Conservation (phyloP, 2,797 vertebrate species). For the Eleutherodactylus coqui region DNA sequence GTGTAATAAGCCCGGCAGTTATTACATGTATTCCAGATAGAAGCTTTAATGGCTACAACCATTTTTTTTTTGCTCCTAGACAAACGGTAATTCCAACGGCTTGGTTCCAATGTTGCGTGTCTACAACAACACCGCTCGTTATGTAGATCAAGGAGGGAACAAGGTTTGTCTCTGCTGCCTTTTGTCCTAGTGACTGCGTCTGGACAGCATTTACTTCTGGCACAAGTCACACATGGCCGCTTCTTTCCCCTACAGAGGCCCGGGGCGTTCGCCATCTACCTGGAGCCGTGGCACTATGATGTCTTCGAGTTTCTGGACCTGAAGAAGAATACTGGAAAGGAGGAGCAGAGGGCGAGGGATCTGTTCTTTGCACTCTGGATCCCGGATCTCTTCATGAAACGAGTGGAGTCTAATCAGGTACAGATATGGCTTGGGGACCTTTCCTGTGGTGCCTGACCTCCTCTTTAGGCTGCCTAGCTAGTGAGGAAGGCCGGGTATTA, state of each 20-base stretch:
- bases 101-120: slow-evolving; percentile 97
- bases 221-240: no score
- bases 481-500: no score
- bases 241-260: slow-evolving; percentile 78
- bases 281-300: slow-evolving; percentile 97
- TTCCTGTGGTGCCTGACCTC: no score
- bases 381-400: slow-evolving; percentile 96
- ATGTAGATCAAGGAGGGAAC: slow-evolving; percentile 97
- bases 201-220: no score
- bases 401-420: slow-evolving; percentile 94
- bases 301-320: slow-evolving; percentile 96
- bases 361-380: slow-evolving; percentile 97
- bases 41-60: no score
- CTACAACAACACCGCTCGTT: slow-evolving; percentile 97
- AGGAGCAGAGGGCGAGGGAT: slow-evolving; percentile 95
- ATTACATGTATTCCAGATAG: no score
- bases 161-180: slow-evolving; percentile 77
- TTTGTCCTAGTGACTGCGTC: no score
- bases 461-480: no score
- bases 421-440: slow-evolving; percentile 22
- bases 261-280: slow-evolving; percentile 96
- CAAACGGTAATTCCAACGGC: slow-evolving; percentile 96
- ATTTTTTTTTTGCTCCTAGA: slow-evolving; percentile 74
- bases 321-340: slow-evolving; percentile 98
- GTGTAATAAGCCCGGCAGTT: no score